Base-by-base conservation (phyloP, 2,113 vertebrate genomes). In the Oophaga pumilio region DNA sequence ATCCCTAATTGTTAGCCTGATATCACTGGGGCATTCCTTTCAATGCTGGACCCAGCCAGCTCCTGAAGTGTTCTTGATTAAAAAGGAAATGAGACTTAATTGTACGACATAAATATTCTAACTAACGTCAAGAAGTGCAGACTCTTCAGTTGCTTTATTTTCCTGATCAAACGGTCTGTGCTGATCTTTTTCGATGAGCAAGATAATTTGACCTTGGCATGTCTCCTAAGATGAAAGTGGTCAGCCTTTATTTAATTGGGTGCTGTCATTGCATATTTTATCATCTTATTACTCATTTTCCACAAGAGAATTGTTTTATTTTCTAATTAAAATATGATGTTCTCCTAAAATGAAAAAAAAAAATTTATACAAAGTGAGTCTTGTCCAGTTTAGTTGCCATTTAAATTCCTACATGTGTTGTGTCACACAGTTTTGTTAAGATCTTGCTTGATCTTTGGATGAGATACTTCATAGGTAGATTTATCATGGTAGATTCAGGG, bases 141-240 rank as follows among this genome's bases (percentile, higher is more conserved):
- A 50, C 71, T 74, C 33, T 74, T 74, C 43, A 74, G 20, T 50
- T 74, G 28, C 71, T 74, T 33, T 50, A 74, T 74, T 50, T 74
- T 20, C 43, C 71, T 74, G 71, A 74, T 74, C 50, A 74, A 74
- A 74, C 71, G 10, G 15, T 1, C 69, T 28, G 69, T 6, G 4
- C 17, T 11, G 33, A 74, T 49, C 33, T 74, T 74, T 50, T 74
- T 20, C 22, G 71, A 74, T 50, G 71, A 74, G 71, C 71, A 50
- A 49, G 71, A 74, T 50, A 50, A 22, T 74, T 22, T 74, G 43
- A 74, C 71, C 71, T 74, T 74, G 71, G 71, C 71, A 74, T 11
- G 11, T 74, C 18, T 50, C 71, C 43, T 50, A 74, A 74, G 6
- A 1, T 50, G 71, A 73, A 33, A 73, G 71, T 50, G 43, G 71